Evolutionary conservation across 2,888 invertebrate genomes (phyloP), one percentile per base, ranked within the genome.

Genomic region (Mesochorus sp.): DNA sequence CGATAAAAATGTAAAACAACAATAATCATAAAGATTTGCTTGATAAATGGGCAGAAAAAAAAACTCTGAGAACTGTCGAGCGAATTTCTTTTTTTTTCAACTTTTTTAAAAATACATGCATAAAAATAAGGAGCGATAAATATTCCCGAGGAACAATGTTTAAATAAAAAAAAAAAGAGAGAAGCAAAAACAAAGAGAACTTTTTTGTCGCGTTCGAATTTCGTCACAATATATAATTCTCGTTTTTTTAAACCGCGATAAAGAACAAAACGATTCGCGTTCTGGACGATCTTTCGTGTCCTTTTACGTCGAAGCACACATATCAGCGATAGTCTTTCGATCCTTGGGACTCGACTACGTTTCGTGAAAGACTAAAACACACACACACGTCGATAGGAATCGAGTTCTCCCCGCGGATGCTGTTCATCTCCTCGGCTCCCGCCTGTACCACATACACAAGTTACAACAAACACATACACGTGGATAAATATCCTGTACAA

Each of bases 291-390:
- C 66, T 5, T n/a, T n/a, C 37, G 62, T 73, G 62, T 68, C 66
- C 61, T 57, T 57, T 77, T 68, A 73, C 77, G 55, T 39, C 39
- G 47, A 39, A 28, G 17, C 31, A 42, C 31, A 44, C 42, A 31
- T 12, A 55, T 28, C 26, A 44, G 21, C 21, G 12, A 28, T 67
- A 55, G 53, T 53, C 67, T 55, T 55, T 28, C 37, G 8, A 37
- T n/a, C n/a, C 26, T 61, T 47, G 72, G 51, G 78, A 39, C 64
- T 75, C 75, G 64, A 74, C 67, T 70, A 80, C 51, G 74, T 74
- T 81, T 80, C 44, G 53, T 61, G 68, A 71, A 59, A 12, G 0
- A 57, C 28, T 42, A 51, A 68, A 10, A 49, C 28, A 57, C 55
- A 61, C 49, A 55, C 28, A 62, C 6, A 57, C 21, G 42, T 51